phyloP scores from a whole-genome alignment of 2,888 invertebrate species.

The Podotricha telesiphe region DNA sequence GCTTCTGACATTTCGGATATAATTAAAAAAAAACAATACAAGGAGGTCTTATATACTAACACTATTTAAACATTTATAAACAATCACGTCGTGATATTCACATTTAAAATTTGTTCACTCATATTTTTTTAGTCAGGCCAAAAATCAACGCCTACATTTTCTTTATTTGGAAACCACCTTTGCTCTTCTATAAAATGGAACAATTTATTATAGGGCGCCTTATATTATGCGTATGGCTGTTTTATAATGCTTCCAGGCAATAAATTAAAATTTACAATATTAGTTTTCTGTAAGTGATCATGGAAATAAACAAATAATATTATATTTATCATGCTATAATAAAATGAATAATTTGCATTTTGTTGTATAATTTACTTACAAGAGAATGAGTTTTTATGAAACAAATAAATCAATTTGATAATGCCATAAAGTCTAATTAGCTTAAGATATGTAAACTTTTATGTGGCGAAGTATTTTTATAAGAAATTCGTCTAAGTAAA shows the following conservation, averaged over 20 bases:
- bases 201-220: constrained; percentile 16
- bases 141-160: constrained; percentile 3
- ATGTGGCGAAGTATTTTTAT: no score
- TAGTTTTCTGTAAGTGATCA: constrained; percentile 1
- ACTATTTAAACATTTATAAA: background rate
- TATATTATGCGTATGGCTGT: constrained; percentile 2
- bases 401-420: no score
- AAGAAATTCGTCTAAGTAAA: no score
- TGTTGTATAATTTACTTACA: background rate
- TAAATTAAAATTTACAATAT: constrained; percentile 9
- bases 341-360: constrained; percentile 4
- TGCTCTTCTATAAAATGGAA: background rate
- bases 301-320: constrained; percentile 4
- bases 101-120: background rate
- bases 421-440: no score
- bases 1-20: constrained; percentile 11
- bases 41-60: background rate
- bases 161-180: constrained; percentile 2
- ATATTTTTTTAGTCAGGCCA: background rate
- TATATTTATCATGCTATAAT: constrained; percentile 1
- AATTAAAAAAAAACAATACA: background rate
- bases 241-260: constrained; percentile 7
- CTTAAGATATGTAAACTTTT: no score
- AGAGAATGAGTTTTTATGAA: no score
- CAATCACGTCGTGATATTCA: background rate